Conservation (phyloP, 1,140 invertebrate species). For the Drosophila miranda region DNA sequence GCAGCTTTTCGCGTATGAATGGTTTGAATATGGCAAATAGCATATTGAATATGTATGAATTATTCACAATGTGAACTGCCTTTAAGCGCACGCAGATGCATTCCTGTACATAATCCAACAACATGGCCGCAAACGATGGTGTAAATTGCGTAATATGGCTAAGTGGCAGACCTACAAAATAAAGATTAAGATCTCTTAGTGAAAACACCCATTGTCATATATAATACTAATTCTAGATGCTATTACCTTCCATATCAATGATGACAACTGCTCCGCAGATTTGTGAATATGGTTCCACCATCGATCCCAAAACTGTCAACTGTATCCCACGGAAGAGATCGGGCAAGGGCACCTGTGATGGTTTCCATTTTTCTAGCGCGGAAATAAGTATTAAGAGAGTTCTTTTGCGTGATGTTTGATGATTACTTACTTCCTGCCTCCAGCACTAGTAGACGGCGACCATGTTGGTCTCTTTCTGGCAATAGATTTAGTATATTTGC, state of each 20-base stretch:
- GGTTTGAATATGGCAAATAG: slow-evolving; percentile 90
- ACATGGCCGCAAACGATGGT: slow-evolving; percentile 86
- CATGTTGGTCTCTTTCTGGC: slow-evolving; percentile 84
- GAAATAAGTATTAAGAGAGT: background rate
- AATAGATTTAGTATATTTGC: slow-evolving; percentile 84
- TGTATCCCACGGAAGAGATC: slow-evolving; percentile 85
- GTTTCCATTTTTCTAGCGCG: slow-evolving; percentile 86
- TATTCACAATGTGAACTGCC: slow-evolving; percentile 90
- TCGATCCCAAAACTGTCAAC: slow-evolving; percentile 85
- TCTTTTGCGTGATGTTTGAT: background rate
- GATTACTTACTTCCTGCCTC: slow-evolving; percentile 84
- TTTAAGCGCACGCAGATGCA: slow-evolving; percentile 85
- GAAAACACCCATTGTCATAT: background rate
- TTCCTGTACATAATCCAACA: slow-evolving; percentile 87
- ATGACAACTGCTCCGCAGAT: slow-evolving; percentile 86
- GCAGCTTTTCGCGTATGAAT: slow-evolving; percentile 87
- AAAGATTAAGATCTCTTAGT: background rate
- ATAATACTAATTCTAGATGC: background rate
- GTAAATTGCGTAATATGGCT: slow-evolving; percentile 88
- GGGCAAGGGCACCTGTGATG: slow-evolving; percentile 84
- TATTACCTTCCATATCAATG: slow-evolving; percentile 86
- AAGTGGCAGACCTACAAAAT: slow-evolving; percentile 83
- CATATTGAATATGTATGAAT: slow-evolving; percentile 90
- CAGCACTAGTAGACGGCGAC: slow-evolving; percentile 84
- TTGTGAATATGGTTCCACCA: slow-evolving; percentile 86